Evolutionary conservation across 2,797 vertebrate species (phyloP), one percentile per base, ranked within the genome.

Genomic region (Sebastes taczanowskii): DNA sequence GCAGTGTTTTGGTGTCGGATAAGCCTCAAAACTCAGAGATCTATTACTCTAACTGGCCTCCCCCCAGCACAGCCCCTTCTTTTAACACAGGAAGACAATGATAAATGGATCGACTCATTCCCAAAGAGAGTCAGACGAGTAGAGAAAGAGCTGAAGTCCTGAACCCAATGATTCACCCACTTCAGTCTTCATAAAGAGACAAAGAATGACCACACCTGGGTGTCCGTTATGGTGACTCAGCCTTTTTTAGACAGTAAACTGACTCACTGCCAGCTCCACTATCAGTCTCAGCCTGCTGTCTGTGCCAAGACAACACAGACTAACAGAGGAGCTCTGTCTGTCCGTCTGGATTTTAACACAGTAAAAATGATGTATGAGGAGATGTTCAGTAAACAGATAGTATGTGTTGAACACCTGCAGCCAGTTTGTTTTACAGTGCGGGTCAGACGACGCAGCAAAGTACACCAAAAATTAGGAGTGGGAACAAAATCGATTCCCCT

Each of bases 211-310:
- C 88, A 70, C 90, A 91, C 87, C 91, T 92, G 88, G 81, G 56
- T 74, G 86, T 89, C 85, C 85, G 55, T 82, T 63, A 18, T 11
- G 71, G 85, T 91, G 90, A 93, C 83, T 92, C 91, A 92, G 86
- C 61, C 75, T 74, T 63, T 77, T 25, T 77, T 29, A 67, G 82
- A 88, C 74, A 34, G 85, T 82, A 68, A 89, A 87, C 82, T 91
- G 89, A 92, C 83, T 92, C 89, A 92, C 68, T 8, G 65, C 77
- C 86, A 84, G 86, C 78, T 84, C 63, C 6, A 42, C 69, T 68
- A 52, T 83, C 81, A 46, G 86, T 73, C 69, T 90, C 63, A 80
- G 78, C 61, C 77, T 71, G 86, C 82, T 9, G 80, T 59, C 74
- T 46, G 56, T 25, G 66, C 78, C 66, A 72, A 75, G 74, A 27